phyloP scores from a whole-genome alignment of 2,888 invertebrate genomes.

The Abrostola triplasia region DNA sequence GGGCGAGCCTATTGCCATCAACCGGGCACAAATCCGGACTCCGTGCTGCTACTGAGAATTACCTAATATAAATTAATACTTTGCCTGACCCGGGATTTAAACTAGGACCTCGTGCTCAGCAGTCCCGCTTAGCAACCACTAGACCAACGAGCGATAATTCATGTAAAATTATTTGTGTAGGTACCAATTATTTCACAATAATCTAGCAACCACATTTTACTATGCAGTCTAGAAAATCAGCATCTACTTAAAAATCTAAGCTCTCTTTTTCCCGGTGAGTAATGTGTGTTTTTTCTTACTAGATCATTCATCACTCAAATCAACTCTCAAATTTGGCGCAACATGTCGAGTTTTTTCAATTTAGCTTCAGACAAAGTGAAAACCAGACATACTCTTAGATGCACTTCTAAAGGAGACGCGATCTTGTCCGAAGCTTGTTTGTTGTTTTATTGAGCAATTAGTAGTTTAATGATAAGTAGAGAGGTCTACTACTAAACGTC shows the following conservation, averaged over 20 bases:
- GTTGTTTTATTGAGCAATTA: background rate
- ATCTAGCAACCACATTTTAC: background rate
- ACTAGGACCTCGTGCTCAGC: no score
- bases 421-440: background rate
- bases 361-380: background rate
- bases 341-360: background rate
- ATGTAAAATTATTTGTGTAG: background rate
- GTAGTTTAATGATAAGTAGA: background rate
- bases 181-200: background rate
- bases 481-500: background rate
- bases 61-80: no score
- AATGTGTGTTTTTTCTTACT: slow-evolving; percentile 1
- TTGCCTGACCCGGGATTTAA: no score
- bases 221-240: background rate
- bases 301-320: slow-evolving; percentile 4
- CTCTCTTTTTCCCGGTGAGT: background rate
- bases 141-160: no score
- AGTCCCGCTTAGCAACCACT: no score
- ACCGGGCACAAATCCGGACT: no score
- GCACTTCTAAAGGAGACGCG: background rate
- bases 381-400: background rate
- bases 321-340: background rate
- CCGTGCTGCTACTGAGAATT: no score
- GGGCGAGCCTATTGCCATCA: no score
- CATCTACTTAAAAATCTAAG: background rate